phyloP scores from a whole-genome alignment of 2,888 invertebrate species.

The Dolichomitus sp. region DNA sequence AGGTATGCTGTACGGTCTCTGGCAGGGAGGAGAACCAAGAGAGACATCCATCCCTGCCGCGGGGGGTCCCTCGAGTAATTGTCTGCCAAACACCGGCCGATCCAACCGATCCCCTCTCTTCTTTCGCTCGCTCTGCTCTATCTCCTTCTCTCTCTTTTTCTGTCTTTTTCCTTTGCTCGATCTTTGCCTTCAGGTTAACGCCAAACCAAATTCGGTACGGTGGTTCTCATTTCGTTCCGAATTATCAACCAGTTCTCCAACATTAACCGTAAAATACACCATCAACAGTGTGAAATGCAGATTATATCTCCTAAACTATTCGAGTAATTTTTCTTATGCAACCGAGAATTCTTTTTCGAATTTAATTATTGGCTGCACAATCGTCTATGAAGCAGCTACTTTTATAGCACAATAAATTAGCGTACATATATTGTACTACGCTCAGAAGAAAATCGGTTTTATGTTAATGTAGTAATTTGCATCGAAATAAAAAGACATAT shows the following conservation, averaged over 20 bases:
- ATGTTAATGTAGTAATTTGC: background rate
- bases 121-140: background rate
- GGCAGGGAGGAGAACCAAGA: slow-evolving; percentile 75
- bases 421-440: background rate
- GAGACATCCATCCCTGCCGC: slow-evolving; percentile 85
- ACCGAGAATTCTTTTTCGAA: background rate
- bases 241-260: no score
- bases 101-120: slow-evolving; percentile 69
- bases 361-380: background rate
- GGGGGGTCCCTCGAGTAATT: slow-evolving; percentile 84
- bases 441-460: background rate
- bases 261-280: no score
- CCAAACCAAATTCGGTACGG: slow-evolving; percentile 77
- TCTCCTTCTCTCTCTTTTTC: slow-evolving; percentile 66
- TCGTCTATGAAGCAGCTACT: background rate
- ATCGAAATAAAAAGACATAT: background rate
- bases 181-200: slow-evolving; percentile 75
- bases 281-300: background rate
- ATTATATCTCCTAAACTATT: background rate
- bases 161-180: background rate
- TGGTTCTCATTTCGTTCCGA: slow-evolving; percentile 75
- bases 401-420: slow-evolving; percentile 1
- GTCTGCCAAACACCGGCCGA: slow-evolving; percentile 83
- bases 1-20: slow-evolving; percentile 45
- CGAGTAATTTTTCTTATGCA: background rate